phyloP scores from a whole-genome alignment of 1,140 invertebrate species.

The Belonocnema kinseyi region DNA sequence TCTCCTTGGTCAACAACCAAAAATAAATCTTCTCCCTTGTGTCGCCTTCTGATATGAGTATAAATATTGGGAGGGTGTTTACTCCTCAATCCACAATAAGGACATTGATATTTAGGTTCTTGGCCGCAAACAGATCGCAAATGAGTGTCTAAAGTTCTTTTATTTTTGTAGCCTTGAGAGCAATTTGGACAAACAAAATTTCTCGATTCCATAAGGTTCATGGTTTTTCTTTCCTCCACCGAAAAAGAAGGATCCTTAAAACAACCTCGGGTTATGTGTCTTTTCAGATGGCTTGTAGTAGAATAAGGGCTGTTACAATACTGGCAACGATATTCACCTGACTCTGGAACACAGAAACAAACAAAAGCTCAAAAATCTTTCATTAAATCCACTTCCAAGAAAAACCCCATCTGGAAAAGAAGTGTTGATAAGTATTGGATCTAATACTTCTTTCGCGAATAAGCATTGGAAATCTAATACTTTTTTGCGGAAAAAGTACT shows the following conservation, averaged over 20 bases:
- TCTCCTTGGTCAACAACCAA: slow-evolving; percentile 40
- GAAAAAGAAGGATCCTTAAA: slow-evolving; percentile 49
- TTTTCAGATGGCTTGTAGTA: slow-evolving; percentile 48
- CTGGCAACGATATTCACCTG: slow-evolving; percentile 47
- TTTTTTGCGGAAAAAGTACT: too few species aligned
- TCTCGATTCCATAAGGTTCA: slow-evolving; percentile 36
- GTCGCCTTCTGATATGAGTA: slow-evolving; percentile 49
- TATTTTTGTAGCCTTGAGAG: slow-evolving; percentile 75
- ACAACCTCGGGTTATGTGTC: slow-evolving; percentile 51
- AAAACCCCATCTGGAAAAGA: too few species aligned
- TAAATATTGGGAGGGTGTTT: slow-evolving; percentile 52
- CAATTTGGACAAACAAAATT: slow-evolving; percentile 69
- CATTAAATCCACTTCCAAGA: too few species aligned
- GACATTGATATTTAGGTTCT: slow-evolving; percentile 69
- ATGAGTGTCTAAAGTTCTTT: slow-evolving; percentile 73
- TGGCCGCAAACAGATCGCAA: slow-evolving; percentile 71
- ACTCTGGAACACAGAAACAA: slow-evolving; percentile 6
- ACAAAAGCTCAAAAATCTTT: too few species aligned
- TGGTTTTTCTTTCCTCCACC: slow-evolving; percentile 38
- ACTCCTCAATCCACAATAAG: slow-evolving; percentile 51
- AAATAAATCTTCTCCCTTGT: slow-evolving; percentile 47
- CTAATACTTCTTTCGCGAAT: too few species aligned
- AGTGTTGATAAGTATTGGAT: too few species aligned
- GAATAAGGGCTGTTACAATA: slow-evolving; percentile 55
- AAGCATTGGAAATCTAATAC: too few species aligned